Percentiles rank a stretch among this genome's conserved stretches.
Conservation (phyloP, 2,113 vertebrate species). For the Bubo blakistoni region DNA sequence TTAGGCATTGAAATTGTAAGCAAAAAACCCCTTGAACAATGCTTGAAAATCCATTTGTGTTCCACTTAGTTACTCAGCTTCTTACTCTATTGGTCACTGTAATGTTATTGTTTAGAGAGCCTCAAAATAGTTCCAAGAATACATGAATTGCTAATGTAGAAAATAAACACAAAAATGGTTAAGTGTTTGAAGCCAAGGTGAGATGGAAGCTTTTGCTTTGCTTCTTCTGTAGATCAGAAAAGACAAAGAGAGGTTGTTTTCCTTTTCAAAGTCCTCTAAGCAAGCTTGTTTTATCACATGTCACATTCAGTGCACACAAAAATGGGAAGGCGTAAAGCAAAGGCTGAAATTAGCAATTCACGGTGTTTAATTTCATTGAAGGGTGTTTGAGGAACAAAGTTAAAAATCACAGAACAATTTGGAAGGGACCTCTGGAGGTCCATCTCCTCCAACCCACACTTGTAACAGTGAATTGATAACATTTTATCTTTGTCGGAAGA, state of each 20-base stretch:
- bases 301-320: background rate
- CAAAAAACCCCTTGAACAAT: background rate
- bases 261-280: background rate
- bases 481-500: background rate
- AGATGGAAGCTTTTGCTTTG: background rate
- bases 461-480: background rate
- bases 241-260: background rate
- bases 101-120: background rate
- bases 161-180: background rate
- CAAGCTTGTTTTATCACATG: background rate
- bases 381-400: background rate
- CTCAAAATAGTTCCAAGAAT: background rate
- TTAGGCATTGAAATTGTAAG: slow-evolving; percentile 1
- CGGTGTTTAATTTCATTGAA: background rate
- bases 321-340: background rate
- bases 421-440: background rate
- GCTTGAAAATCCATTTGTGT: slow-evolving; percentile 31
- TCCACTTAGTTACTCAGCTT: slow-evolving; percentile 19
- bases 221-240: background rate
- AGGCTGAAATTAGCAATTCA: background rate
- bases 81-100: background rate
- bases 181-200: background rate
- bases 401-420: background rate
- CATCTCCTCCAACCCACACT: background rate
- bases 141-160: background rate